A percentile compares a stretch with the other conserved stretches of the same genome.
These are phyloP conservation scores for Orthonevra nobilis DNA, from an alignment of 2,888 invertebrate genomes.

Conservation along the genomic window DNA sequence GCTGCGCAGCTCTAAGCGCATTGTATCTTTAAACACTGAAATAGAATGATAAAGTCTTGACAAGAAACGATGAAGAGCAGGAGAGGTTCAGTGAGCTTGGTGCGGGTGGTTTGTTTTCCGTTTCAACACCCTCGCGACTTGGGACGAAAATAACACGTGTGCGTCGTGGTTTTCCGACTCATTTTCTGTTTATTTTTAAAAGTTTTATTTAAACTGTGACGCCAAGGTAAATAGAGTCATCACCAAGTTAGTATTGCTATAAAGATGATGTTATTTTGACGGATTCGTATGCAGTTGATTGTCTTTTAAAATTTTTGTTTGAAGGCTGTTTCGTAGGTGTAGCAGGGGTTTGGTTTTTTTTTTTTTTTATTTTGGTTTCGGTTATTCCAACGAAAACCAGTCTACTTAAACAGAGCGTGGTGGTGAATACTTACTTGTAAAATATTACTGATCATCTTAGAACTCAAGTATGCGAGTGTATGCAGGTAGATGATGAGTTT, in stretches of 20 bases:
- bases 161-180: constrained; percentile 3
- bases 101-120: constrained; percentile 24
- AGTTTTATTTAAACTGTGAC: constrained; percentile 38
- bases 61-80: too few relatives aligned
- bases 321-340: constrained; percentile 10
- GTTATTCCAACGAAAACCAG: too few relatives aligned
- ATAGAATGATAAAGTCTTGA: too few relatives aligned
- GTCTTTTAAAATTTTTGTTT: background rate
- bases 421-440: too few relatives aligned
- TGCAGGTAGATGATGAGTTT: too few relatives aligned
- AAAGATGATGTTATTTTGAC: constrained; percentile 1
- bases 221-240: constrained; percentile 41
- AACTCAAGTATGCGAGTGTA: too few relatives aligned
- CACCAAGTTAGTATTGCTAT: constrained; percentile 12
- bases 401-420: too few relatives aligned
- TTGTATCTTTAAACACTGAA: constrained; percentile 13
- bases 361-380: too few relatives aligned
- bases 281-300: background rate
- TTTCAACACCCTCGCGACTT: constrained; percentile 29
- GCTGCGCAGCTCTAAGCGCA: constrained; percentile 15
- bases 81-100: constrained; percentile 27
- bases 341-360: too few relatives aligned
- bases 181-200: constrained; percentile 24
- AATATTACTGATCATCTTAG: too few relatives aligned
- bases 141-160: constrained; percentile 20